Evolutionary conservation across 2,888 invertebrate genomes (phyloP).

Genomic region (Trichogramma evanescens): DNA sequence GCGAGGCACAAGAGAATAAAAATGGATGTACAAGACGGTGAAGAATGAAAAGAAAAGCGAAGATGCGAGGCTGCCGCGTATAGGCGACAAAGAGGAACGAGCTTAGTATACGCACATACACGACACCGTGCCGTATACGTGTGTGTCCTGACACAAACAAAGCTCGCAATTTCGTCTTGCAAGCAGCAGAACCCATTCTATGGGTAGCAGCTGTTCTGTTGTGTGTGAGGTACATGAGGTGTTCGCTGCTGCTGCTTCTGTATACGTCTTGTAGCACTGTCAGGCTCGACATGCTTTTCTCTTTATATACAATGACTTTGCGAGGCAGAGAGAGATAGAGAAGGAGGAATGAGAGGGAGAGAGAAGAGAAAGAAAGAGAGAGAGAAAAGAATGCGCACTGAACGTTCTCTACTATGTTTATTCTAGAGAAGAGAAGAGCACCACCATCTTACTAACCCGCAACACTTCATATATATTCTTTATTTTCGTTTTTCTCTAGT

Average conservation of each 20-base stretch:
- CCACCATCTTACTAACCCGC: too few species aligned
- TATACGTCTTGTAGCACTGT: conserved; percentile 14
- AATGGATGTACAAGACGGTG: conserved; percentile 14
- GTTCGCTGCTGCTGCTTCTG: too few species aligned
- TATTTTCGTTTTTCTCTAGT: too few species aligned
- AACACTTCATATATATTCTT: too few species aligned
- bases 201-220: conserved; percentile 8
- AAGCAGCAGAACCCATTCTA: conserved; percentile 26
- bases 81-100: conserved; percentile 8
- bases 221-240: too few species aligned
- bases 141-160: conserved; percentile 37
- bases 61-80: conserved; percentile 2
- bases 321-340: conserved; percentile 18
- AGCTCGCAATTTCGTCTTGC: conserved; percentile 40
- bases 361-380: neutral
- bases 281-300: neutral
- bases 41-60: conserved; percentile 15
- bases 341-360: neutral
- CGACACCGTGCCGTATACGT: conserved; percentile 21
- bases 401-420: too few species aligned
- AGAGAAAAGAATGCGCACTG: neutral
- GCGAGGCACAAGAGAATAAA: conserved; percentile 5
- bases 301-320: conserved; percentile 11
- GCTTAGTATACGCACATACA: neutral
- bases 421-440: too few species aligned